Conservation (phyloP, 2,888 invertebrate species). For the Lacanobia oleracea region DNA sequence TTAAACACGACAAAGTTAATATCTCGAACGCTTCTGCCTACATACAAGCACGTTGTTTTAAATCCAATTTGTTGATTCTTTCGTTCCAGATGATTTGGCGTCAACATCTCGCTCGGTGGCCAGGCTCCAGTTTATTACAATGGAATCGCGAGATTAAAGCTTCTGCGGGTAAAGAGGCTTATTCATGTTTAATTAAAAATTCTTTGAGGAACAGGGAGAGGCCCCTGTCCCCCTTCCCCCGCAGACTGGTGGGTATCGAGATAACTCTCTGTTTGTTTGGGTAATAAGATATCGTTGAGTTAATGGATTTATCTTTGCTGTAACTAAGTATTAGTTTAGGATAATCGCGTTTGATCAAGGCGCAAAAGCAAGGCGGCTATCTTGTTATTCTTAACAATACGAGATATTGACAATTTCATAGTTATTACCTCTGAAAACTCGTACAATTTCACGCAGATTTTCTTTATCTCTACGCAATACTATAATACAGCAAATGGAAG, state of each 20-base stretch:
- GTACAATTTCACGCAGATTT: conserved; percentile 28
- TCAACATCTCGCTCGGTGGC: conserved; percentile 19
- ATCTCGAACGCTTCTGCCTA: conserved; percentile 1
- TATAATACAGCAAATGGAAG: conserved; percentile 2
- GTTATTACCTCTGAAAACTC: background rate
- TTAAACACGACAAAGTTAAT: conserved; percentile 17
- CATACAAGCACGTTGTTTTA: background rate
- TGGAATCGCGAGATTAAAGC: conserved; percentile 46
- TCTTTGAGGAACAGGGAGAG: no score
- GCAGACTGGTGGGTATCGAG: background rate
- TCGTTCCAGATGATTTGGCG: conserved; percentile 32
- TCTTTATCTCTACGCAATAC: background rate
- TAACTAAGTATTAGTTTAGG: background rate
- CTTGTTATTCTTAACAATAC: background rate
- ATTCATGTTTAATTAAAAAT: conserved; percentile 64
- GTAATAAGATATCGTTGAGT: conserved; percentile 19
- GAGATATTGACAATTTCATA: conserved; percentile 2
- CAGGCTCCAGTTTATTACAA: conserved; percentile 42
- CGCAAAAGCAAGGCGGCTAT: conserved; percentile 5
- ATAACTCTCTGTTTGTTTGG: conserved; percentile 38
- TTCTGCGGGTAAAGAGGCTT: conserved; percentile 43
- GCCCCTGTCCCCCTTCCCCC: background rate
- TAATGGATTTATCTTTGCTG: conserved; percentile 17
- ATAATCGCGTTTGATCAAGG: conserved; percentile 9
- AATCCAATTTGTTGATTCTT: conserved; percentile 23